These are phyloP conservation scores for Ichneumoninae sp. DNA, from an alignment of 2,888 invertebrate genomes.

Conservation along the genomic window DNA sequence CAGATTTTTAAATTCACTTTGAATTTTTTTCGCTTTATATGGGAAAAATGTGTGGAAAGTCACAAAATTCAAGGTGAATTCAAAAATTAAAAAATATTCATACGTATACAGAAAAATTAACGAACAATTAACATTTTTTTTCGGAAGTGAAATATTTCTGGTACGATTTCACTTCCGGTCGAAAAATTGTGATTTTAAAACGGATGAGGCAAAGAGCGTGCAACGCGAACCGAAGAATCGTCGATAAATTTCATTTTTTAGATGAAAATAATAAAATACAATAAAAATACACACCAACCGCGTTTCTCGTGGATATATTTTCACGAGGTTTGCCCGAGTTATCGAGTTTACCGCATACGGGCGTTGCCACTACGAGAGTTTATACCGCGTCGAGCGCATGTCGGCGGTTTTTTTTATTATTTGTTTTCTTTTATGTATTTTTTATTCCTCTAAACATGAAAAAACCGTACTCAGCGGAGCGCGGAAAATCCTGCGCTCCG, in stretches of 20 bases:
- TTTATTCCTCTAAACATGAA: background rate
- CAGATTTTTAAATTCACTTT: too few relatives aligned
- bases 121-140: too few relatives aligned
- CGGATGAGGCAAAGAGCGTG: constrained; percentile 28
- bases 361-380: constrained; percentile 16
- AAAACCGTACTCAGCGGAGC: background rate
- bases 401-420: background rate
- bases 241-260: constrained; percentile 55
- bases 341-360: constrained; percentile 23
- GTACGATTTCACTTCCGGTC: too few relatives aligned
- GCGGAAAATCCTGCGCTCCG: background rate
- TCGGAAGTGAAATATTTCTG: too few relatives aligned
- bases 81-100: too few relatives aligned
- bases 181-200: too few relatives aligned
- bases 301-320: background rate
- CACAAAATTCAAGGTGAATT: too few relatives aligned
- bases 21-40: too few relatives aligned
- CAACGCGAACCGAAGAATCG: constrained; percentile 14
- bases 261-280: constrained; percentile 27
- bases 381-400: constrained; percentile 8
- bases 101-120: too few relatives aligned
- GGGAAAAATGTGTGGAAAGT: too few relatives aligned
- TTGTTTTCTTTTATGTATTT: background rate
- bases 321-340: constrained; percentile 15
- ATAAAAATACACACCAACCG: background rate